Conservation (phyloP, 35 echinoderm and acorn worm species). For the Heliocidaris erythrogramma region DNA sequence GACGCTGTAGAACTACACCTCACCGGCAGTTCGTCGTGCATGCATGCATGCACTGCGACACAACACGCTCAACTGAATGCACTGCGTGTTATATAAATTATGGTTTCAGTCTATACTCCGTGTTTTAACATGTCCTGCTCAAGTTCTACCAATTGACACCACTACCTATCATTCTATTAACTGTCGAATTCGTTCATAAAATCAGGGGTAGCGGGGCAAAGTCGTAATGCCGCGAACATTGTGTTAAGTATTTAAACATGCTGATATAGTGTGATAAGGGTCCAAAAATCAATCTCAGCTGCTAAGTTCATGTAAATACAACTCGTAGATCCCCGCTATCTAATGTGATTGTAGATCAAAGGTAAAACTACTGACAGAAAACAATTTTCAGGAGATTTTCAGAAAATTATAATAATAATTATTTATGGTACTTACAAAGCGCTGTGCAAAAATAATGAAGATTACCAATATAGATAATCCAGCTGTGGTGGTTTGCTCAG, state of each 20-base stretch:
- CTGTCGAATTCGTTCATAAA: conserved; percentile 2
- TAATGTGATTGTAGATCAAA: background rate
- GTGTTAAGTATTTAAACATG: background rate
- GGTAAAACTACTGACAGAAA: background rate
- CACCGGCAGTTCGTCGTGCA: background rate
- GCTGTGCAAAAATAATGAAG: too few species aligned
- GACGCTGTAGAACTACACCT: background rate
- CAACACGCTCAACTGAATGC: background rate
- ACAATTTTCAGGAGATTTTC: background rate
- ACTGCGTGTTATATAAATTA: too few species aligned
- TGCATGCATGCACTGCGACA: background rate
- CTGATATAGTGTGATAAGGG: background rate
- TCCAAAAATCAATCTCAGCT: background rate
- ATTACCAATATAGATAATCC: background rate
- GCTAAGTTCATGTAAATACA: background rate
- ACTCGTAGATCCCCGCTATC: background rate
- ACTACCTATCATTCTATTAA: background rate
- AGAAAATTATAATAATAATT: background rate
- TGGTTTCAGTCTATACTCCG: too few species aligned
- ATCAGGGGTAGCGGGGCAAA: background rate
- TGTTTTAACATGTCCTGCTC: background rate
- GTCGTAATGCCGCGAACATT: background rate
- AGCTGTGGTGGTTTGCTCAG: background rate
- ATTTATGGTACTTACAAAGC: too few species aligned
- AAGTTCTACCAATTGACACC: background rate